A percentile compares a stretch with the other conserved stretches of the same genome.
Evolutionary conservation across 2,888 invertebrate species (phyloP).

Genomic region (Deilephila elpenor): DNA sequence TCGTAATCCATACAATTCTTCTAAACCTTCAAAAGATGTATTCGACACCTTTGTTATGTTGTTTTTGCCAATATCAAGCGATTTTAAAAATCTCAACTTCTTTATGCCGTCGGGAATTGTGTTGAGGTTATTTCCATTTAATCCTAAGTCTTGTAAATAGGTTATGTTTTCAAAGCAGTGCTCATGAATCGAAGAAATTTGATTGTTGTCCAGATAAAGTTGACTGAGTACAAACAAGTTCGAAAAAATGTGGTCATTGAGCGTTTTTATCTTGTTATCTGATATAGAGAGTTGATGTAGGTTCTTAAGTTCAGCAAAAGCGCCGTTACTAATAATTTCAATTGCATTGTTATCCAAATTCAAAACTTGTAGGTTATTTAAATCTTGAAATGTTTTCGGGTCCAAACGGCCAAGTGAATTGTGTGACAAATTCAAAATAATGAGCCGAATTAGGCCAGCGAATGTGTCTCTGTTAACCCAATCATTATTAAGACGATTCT

Average conservation of each 20-base stretch:
- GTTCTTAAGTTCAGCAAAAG: constrained; percentile 90
- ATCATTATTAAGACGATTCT: constrained; percentile 89
- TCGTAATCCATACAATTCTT: constrained; percentile 89
- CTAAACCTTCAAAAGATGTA: constrained; percentile 89
- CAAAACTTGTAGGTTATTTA: constrained; percentile 90
- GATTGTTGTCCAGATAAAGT: constrained; percentile 90
- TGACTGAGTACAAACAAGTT: constrained; percentile 90
- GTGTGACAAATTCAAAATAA: constrained; percentile 89
- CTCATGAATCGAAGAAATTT: constrained; percentile 87
- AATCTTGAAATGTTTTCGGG: constrained; percentile 89
- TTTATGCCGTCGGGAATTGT: constrained; percentile 88
- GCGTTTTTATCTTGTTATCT: constrained; percentile 87
- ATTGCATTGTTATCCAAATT: constrained; percentile 90
- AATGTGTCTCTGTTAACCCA: constrained; percentile 92
- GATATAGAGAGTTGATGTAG: constrained; percentile 90
- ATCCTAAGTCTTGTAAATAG: constrained; percentile 90
- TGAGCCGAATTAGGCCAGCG: constrained; percentile 88
- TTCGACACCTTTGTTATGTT: constrained; percentile 89
- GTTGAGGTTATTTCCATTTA: constrained; percentile 89
- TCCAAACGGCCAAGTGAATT: constrained; percentile 89
- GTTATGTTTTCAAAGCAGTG: constrained; percentile 91
- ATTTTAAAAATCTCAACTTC: constrained; percentile 88
- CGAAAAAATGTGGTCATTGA: constrained; percentile 88
- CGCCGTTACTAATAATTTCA: constrained; percentile 88
- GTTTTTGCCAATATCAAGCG: constrained; percentile 92